Percentiles rank a stretch among this genome's conserved stretches.
These are phyloP conservation scores for Dasyurus viverrinus DNA, from an alignment of 2,113 vertebrate species.

Conservation along the genomic window DNA sequence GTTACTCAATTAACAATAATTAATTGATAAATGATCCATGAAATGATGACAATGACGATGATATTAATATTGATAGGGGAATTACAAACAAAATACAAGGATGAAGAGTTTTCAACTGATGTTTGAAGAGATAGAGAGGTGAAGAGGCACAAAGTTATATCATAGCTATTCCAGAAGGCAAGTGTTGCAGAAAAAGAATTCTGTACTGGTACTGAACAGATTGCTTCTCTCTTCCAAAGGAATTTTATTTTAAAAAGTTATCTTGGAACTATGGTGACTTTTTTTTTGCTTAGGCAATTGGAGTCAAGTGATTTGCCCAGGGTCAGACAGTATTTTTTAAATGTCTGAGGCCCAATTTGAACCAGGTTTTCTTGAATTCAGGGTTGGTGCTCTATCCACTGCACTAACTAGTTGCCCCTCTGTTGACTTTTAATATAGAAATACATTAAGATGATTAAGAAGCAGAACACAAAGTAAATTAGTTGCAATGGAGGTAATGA, in stretches of 20 bases:
- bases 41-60: background rate
- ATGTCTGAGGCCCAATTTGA: too few species aligned
- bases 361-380: too few species aligned
- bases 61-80: background rate
- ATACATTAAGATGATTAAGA: slow-evolving; percentile 22
- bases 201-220: background rate
- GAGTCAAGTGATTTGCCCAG: too few species aligned
- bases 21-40: background rate
- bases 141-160: background rate
- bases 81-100: background rate
- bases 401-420: too few species aligned
- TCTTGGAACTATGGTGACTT: background rate
- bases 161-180: background rate
- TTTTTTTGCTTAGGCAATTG: too few species aligned
- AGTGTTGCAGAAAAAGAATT: background rate
- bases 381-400: too few species aligned
- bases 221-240: slow-evolving; percentile 1
- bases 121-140: background rate
- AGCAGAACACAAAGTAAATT: background rate
- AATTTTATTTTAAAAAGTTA: background rate
- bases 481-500: background rate
- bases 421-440: slow-evolving; percentile 9
- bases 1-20: background rate
- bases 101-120: slow-evolving; percentile 32
- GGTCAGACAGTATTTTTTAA: too few species aligned